Evolutionary conservation across 2,113 vertebrate genomes (phyloP), one percentile per base, ranked within the genome.

Genomic region (Prinia subflava): DNA sequence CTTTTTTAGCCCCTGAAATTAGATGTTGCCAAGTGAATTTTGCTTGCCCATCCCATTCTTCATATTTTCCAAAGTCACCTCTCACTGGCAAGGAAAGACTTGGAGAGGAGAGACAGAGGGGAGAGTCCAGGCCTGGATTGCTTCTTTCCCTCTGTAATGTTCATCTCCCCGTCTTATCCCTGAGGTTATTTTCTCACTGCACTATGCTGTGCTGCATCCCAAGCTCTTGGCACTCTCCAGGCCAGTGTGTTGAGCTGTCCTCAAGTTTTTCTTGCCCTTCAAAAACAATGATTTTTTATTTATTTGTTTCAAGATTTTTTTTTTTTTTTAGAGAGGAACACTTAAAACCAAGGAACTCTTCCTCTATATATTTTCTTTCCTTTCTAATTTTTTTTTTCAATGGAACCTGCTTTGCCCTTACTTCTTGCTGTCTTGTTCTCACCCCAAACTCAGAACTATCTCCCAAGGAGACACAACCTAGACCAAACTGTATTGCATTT

Each of bases 31-130:
- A 94, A 95, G 59, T 39, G 33, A 92, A 73, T 92, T 92, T 94
- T 91, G 23, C 42, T 87, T 92, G 75, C 59, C 84, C 39, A 59
- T 80, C 93, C 70, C 30, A 50, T 87, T 95, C 78, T 89, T 96
- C 81, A 87, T 94, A 95, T 94, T 96, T 97, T 95, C 91, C 87
- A 69, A 95, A 94, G 50, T 95, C 71, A 95, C 68, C 56, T 91
- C 82, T 95, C 90, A 60, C 82, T 95, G 93, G 70, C 91, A 93
- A 74, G 39, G 41, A 74, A 92, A 76, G 44, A 74, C 56, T 91
- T 90, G 85, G 86, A 92, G 37, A 83, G 24, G 31, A 96, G 59
- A 86, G 27, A 18, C 37, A 83, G 62, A 87, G 63, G 6, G 14
- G 15, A 80, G 90, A 88, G 62, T 88, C 77, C 83, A 91, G 79